These are phyloP conservation scores for Caenorhabditis zanzibari DNA, from an alignment of 2,888 invertebrate genomes.

Conservation along the genomic window DNA sequence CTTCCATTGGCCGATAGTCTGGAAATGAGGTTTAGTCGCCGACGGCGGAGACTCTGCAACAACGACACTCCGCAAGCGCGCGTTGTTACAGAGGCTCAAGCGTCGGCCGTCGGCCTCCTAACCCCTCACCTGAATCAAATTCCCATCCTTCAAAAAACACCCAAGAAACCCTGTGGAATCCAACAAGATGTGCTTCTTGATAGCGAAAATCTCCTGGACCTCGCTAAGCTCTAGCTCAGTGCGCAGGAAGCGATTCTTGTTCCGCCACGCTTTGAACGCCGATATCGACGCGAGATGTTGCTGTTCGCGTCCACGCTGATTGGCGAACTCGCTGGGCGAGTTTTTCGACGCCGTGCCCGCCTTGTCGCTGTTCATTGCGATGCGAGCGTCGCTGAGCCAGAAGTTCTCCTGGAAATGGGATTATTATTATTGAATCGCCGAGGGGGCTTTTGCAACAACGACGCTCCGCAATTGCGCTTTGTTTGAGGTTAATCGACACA, in stretches of 20 bases:
- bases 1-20: constrained; percentile 6
- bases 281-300: constrained; percentile 19
- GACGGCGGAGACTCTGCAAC: too few relatives aligned
- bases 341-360: constrained; percentile 8
- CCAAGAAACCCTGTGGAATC: constrained; percentile 20
- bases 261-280: constrained; percentile 30
- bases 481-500: too few relatives aligned
- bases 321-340: not conserved
- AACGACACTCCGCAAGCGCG: too few relatives aligned
- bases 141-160: constrained; percentile 36
- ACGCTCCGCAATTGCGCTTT: too few relatives aligned
- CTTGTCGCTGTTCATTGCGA: constrained; percentile 48
- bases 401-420: constrained; percentile 42
- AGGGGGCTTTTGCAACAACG: too few relatives aligned
- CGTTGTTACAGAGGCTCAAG: too few relatives aligned
- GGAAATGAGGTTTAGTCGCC: too few relatives aligned
- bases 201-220: not conserved
- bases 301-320: constrained; percentile 35
- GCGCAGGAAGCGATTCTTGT: constrained; percentile 14
- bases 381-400: constrained; percentile 44
- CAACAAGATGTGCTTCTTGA: constrained; percentile 34
- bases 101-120: too few relatives aligned
- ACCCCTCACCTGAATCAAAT: constrained; percentile 32
- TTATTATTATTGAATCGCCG: too few relatives aligned
- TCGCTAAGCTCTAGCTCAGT: constrained; percentile 12